A percentile compares a stretch with the other conserved stretches of the same genome.
Conservation (phyloP, 2,797 vertebrate genomes). For the Falco concolor region DNA sequence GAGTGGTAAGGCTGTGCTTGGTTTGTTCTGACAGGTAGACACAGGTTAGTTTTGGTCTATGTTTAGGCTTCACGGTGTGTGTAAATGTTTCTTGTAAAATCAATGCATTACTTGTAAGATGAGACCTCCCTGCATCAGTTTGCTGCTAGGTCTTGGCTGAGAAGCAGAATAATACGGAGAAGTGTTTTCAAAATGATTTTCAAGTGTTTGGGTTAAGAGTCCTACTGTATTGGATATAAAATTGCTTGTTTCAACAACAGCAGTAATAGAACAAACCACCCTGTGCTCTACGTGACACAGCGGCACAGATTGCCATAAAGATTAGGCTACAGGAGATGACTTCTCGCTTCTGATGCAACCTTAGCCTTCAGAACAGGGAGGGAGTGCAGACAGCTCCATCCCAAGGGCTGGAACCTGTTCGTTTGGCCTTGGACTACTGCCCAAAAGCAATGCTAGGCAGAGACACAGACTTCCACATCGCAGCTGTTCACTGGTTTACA, state of each 20-base stretch:
- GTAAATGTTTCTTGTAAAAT: constrained; percentile 3
- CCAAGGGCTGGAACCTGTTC: background rate
- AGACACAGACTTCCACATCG: background rate
- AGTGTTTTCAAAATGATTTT: constrained; percentile 42
- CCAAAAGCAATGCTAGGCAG: background rate
- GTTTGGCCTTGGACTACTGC: background rate
- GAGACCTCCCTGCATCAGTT: background rate
- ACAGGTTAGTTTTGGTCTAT: background rate
- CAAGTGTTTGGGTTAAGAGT: constrained; percentile 49
- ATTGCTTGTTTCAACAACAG: constrained; percentile 42
- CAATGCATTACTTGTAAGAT: background rate
- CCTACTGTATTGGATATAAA: background rate
- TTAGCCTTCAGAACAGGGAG: background rate
- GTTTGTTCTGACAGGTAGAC: background rate
- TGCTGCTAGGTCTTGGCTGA: background rate
- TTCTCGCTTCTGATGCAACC: background rate
- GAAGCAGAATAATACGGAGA: background rate
- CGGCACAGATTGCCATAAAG: background rate
- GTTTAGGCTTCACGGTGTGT: background rate
- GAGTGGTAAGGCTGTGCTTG: background rate
- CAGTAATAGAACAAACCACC: background rate
- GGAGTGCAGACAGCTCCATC: background rate
- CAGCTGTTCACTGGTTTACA: background rate
- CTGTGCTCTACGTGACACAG: background rate
- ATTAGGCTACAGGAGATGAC: background rate